These are phyloP conservation scores for Mimumesa dahlbomi DNA, from an alignment of 2,888 invertebrate species.

Conservation along the genomic window DNA sequence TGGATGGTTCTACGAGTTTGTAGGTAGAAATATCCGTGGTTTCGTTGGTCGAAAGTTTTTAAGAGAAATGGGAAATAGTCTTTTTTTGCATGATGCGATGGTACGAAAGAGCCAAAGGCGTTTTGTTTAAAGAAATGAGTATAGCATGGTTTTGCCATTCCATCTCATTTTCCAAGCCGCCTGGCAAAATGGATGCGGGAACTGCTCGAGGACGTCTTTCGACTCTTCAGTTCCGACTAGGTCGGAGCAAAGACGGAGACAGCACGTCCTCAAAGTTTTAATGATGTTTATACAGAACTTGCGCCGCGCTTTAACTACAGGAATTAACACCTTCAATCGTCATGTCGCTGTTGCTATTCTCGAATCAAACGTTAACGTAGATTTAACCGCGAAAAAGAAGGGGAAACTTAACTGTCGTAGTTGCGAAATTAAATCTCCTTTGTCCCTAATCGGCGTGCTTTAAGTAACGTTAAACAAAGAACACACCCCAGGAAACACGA, in stretches of 20 bases:
- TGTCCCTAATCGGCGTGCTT: too few species aligned
- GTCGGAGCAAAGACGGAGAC: conserved; percentile 11
- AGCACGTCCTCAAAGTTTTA: conserved; percentile 55
- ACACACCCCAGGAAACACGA: too few species aligned
- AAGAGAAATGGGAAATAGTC: neutral
- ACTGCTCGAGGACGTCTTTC: conserved; percentile 25
- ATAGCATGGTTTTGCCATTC: conserved; percentile 2
- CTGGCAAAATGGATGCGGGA: neutral
- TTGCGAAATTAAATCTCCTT: neutral
- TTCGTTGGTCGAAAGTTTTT: neutral
- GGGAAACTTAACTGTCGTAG: neutral
- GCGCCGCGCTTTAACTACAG: conserved; percentile 20
- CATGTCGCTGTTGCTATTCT: conserved; percentile 15
- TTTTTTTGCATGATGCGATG: too few species aligned
- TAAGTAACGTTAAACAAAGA: too few species aligned
- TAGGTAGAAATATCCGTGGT: too few species aligned
- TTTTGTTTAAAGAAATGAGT: neutral
- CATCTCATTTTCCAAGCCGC: conserved; percentile 2
- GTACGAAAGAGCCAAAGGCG: too few species aligned
- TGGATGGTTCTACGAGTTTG: too few species aligned
- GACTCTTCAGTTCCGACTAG: conserved; percentile 14
- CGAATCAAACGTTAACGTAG: neutral
- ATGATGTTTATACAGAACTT: conserved; percentile 60
- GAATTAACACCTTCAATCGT: conserved; percentile 21
- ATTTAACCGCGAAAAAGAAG: neutral